A percentile compares a stretch with the other conserved stretches of the same genome.
Evolutionary conservation across 2,797 vertebrate genomes (phyloP).

Genomic region (Astyanax mexicanus): DNA sequence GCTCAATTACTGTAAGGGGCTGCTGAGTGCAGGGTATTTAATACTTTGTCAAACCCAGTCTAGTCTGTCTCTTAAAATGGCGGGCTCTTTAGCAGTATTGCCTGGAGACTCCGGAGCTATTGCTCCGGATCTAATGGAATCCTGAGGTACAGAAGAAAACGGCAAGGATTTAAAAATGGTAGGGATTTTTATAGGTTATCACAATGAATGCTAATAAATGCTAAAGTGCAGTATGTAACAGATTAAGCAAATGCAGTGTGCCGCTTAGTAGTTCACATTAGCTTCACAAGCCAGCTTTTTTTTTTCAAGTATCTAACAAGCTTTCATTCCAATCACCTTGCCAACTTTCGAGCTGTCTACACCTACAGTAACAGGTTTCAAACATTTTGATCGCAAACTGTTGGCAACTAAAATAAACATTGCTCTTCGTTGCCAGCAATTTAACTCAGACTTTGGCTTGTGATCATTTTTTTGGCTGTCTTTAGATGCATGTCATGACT

Average conservation of each 20-base stretch:
- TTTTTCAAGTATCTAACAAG: neutral
- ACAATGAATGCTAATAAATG: slow-evolving; percentile 48
- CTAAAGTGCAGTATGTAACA: neutral
- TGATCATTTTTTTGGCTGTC: slow-evolving; percentile 7
- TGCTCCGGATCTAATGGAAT: too few species aligned
- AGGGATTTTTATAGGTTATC: too few species aligned
- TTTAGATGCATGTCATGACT: slow-evolving; percentile 13
- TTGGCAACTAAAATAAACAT: neutral
- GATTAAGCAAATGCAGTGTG: neutral
- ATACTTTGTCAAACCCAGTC: slow-evolving; percentile 59
- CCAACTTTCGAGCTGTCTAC: neutral
- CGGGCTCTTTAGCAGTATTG: slow-evolving; percentile 54
- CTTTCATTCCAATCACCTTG: neutral
- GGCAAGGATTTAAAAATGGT: too few species aligned
- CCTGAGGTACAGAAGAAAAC: too few species aligned
- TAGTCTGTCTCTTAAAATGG: slow-evolving; percentile 52
- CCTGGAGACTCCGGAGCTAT: slow-evolving; percentile 33
- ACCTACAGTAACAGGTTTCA: slow-evolving; percentile 2
- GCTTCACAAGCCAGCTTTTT: slow-evolving; percentile 1
- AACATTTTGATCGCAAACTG: neutral
- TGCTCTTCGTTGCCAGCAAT: neutral
- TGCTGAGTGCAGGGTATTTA: slow-evolving; percentile 48
- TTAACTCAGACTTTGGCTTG: slow-evolving; percentile 1
- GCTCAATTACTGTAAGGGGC: slow-evolving; percentile 51
- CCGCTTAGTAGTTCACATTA: slow-evolving; percentile 3